Percentiles rank a stretch among this genome's conserved stretches.
phyloP scores from a whole-genome alignment of 2,888 invertebrate species.

The Mactromeris polynyma region DNA sequence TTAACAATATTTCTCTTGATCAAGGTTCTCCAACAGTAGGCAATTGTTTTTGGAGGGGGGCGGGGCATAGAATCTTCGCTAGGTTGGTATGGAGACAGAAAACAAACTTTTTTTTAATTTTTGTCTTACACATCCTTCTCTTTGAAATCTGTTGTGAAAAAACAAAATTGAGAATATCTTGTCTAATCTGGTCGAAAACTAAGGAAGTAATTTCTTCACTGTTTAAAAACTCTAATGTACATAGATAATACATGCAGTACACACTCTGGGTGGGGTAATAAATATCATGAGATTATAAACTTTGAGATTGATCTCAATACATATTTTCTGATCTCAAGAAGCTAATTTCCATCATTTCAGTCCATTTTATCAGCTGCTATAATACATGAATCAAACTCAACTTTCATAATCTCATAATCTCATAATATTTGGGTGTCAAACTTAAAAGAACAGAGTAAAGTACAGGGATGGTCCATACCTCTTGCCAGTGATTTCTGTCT shows the following conservation, averaged over 20 bases:
- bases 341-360: neutral
- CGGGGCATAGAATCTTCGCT: too few species aligned
- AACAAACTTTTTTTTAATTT: too few species aligned
- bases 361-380: neutral
- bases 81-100: too few species aligned
- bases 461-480: slow-evolving; percentile 68
- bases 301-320: neutral
- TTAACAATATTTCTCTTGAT: too few species aligned
- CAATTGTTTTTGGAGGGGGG: too few species aligned
- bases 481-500: slow-evolving; percentile 79
- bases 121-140: too few species aligned
- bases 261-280: neutral
- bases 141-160: too few species aligned
- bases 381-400: neutral
- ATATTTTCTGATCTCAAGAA: neutral
- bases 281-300: neutral
- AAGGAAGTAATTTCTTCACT: too few species aligned
- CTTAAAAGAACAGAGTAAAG: neutral
- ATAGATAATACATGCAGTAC: neutral
- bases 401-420: neutral
- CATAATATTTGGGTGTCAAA: neutral
- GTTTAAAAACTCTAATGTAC: too few species aligned
- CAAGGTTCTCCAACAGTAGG: too few species aligned
- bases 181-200: too few species aligned
- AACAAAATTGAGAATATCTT: too few species aligned